These are phyloP conservation scores for Drosophila albomicans DNA, from an alignment of 1,140 invertebrate genomes.

Conservation along the genomic window DNA sequence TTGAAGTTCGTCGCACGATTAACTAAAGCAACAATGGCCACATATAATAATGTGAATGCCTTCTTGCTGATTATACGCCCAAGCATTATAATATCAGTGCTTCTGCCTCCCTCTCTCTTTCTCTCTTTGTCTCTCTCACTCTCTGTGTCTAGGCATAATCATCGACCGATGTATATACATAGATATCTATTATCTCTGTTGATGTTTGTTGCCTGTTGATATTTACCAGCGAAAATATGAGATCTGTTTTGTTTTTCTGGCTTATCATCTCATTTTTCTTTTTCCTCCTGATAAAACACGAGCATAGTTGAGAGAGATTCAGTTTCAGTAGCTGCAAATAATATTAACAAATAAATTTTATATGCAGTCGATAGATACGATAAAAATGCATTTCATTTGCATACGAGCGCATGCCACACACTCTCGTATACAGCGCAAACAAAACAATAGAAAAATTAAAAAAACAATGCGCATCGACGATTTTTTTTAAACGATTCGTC, in stretches of 20 bases:
- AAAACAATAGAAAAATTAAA: conserved; percentile 15
- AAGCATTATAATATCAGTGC: conserved; percentile 28
- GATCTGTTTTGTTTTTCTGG: neutral
- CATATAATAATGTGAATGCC: conserved; percentile 40
- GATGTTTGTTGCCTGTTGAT: conserved; percentile 45
- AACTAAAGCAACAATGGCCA: conserved; percentile 60
- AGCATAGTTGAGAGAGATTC: neutral
- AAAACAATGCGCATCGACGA: neutral
- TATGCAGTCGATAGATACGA: neutral
- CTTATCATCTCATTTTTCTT: conserved; percentile 22
- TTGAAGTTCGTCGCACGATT: conserved; percentile 71
- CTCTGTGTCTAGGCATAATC: neutral
- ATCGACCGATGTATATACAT: neutral
- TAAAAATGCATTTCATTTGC: conserved; percentile 3
- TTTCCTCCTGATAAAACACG: conserved; percentile 1
- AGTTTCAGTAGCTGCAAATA: conserved; percentile 3
- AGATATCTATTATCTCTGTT: conserved; percentile 29
- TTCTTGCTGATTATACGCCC: conserved; percentile 47
- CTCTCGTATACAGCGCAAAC: no score
- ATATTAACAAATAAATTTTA: neutral
- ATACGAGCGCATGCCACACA: neutral
- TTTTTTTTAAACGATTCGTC: neutral
- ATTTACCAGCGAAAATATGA: conserved; percentile 29
- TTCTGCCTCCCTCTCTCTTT: neutral
- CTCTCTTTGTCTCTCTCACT: conserved; percentile 20